phyloP scores from a whole-genome alignment of 1,140 invertebrate species.

The Drosophila watanabei region DNA sequence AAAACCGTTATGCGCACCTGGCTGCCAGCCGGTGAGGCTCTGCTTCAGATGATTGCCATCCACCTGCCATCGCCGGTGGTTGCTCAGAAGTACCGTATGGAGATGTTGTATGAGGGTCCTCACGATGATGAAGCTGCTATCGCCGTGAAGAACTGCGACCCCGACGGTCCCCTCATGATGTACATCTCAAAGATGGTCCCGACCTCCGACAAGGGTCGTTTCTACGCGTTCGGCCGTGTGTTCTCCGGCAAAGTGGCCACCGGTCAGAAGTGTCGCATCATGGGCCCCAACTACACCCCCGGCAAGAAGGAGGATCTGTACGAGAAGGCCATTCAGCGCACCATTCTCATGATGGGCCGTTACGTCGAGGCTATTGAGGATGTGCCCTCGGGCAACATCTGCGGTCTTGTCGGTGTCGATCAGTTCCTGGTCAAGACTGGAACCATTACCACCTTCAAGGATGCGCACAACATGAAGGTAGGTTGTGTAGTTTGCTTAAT shows the following conservation, averaged over 20 bases:
- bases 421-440: slow-evolving; percentile 99
- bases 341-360: slow-evolving; percentile 99
- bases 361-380: slow-evolving; percentile 99
- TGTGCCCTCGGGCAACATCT: slow-evolving; percentile 99
- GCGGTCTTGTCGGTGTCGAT: slow-evolving; percentile 99
- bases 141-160: slow-evolving; percentile 97
- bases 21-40: slow-evolving; percentile 99
- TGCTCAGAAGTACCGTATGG: slow-evolving; percentile 99
- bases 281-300: slow-evolving; percentile 98
- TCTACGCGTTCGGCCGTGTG: slow-evolving; percentile 99
- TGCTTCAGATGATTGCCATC: slow-evolving; percentile 99
- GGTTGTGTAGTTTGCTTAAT: background rate
- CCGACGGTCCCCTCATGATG: slow-evolving; percentile 99
- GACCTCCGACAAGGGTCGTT: slow-evolving; percentile 99
- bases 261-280: slow-evolving; percentile 98
- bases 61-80: slow-evolving; percentile 99
- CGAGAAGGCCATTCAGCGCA: slow-evolving; percentile 99
- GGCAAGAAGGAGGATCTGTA: slow-evolving; percentile 99
- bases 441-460: slow-evolving; percentile 99
- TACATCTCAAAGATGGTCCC: slow-evolving; percentile 99
- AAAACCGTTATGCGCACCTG: slow-evolving; percentile 99
- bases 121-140: slow-evolving; percentile 98
- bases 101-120: slow-evolving; percentile 99
- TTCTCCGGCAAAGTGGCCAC: slow-evolving; percentile 98
- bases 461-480: slow-evolving; percentile 98